phyloP scores from a whole-genome alignment of 2,113 vertebrate species.

The Romanogobio albipinnatus region DNA sequence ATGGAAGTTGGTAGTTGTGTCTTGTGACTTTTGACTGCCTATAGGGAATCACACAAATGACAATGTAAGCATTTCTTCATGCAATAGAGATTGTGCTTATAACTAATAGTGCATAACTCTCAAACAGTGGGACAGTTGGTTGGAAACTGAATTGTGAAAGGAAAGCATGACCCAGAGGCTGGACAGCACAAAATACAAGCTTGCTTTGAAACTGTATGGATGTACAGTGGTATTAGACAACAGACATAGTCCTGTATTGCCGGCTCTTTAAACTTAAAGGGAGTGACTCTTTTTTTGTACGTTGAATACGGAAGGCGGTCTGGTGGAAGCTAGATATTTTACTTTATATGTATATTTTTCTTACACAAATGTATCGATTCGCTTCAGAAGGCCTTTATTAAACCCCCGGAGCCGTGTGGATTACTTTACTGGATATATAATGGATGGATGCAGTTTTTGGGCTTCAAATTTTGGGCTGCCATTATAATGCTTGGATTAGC shows the following conservation, averaged over 20 bases:
- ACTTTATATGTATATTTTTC: too few species aligned
- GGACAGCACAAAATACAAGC: neutral
- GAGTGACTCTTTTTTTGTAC: too few species aligned
- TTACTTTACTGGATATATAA: too few species aligned
- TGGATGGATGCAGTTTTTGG: too few species aligned
- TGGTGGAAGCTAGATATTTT: too few species aligned
- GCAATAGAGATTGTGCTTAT: too few species aligned
- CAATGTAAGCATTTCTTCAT: neutral
- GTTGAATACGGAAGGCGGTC: too few species aligned
- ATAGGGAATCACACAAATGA: neutral
- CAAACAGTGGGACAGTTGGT: neutral
- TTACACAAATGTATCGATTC: too few species aligned
- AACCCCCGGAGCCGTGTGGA: too few species aligned
- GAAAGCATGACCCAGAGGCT: constrained; percentile 1
- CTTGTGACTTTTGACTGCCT: neutral
- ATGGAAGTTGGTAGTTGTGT: neutral
- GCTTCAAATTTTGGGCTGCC: too few species aligned
- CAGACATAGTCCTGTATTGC: neutral
- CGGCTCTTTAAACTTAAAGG: neutral
- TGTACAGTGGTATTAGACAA: neutral
- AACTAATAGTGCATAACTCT: neutral
- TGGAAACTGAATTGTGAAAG: neutral
- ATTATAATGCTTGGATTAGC: too few species aligned
- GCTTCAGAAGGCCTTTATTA: too few species aligned
- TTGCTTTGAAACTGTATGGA: constrained; percentile 3